Conservation (phyloP, 1,140 invertebrate species). For the Cotesia chilonis region DNA sequence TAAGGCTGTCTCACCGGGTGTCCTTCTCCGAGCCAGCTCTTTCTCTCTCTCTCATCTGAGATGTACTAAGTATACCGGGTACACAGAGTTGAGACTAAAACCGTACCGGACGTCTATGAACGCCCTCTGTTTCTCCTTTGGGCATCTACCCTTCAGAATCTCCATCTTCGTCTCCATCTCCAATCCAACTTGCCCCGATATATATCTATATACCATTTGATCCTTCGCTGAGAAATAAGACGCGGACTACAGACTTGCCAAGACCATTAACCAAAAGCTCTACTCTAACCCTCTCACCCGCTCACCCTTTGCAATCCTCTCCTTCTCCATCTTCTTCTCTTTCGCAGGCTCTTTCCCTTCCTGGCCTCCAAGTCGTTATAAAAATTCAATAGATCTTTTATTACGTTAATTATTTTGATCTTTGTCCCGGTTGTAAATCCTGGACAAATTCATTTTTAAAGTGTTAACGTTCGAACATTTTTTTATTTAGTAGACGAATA, state of each 20-base stretch:
- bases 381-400: constrained; percentile 21
- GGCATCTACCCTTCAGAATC: constrained; percentile 4
- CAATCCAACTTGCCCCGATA: not conserved
- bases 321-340: constrained; percentile 25
- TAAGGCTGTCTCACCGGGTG: not conserved
- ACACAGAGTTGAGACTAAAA: constrained; percentile 4
- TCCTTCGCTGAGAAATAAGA: constrained; percentile 40
- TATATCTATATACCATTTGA: constrained; percentile 20
- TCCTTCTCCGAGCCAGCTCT: no score
- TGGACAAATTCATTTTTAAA: constrained; percentile 5
- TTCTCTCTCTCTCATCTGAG: no score
- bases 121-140: constrained; percentile 12
- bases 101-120: constrained; percentile 29
- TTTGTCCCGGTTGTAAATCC: not conserved
- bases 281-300: not conserved
- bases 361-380: not conserved
- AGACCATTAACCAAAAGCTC: constrained; percentile 29
- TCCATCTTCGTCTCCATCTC: constrained; percentile 3
- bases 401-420: constrained; percentile 18
- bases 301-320: constrained; percentile 34
- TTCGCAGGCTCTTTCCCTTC: constrained; percentile 27
- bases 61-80: no score
- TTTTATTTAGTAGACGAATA: no score
- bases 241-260: constrained; percentile 18
- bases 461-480: no score